Evolutionary conservation across 2,888 invertebrate genomes (phyloP), one percentile per base, ranked within the genome.

Genomic region (Mesoligia furuncula): DNA sequence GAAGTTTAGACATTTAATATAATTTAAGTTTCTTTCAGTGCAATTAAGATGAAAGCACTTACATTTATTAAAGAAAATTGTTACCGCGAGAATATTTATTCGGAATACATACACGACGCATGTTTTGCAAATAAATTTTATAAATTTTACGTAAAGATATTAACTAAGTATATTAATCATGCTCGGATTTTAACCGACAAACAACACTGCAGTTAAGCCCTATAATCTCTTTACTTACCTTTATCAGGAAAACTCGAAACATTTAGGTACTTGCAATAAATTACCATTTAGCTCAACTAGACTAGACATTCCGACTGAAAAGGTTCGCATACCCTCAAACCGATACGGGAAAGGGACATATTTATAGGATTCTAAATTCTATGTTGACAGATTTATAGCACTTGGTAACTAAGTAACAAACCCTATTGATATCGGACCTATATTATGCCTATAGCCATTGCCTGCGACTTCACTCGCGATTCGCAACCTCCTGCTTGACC

Each of bases 371-470:
- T 69, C 72, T 20, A 64, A 73, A 68, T 82, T 75, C n/a, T 68
- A 66, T 68, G 62, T 39, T 62, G 85, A 85, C 71, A 80, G 64
- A 75, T 77, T 68, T 83, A 83, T 75, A 68, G 62, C 66, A 20
- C 24, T 57, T 69, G 61, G 36, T 75, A 79, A 79, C 75, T 73
- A 77, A 71, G 64, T 72, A 64, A n/a, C 27, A 48, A 73, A 64
- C 17, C 31, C 27, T 71, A 77, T 77, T 65, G 72, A 57, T 75
- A 71, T 51, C 66, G 36, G 11, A 15, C 48, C 39, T 65, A 69
- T n/a, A 17, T n/a, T 27, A 27, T 31, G 64, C n/a, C 24, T 17
- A 66, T 17, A 42, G 5, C 24, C 13, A 27, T 54, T 54, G 11
- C 11, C 17, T 17, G 48, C 17, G 48, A 48, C 48, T 48, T 48